Conservation (phyloP, 2,797 vertebrate species). For the Hirundo rustica region DNA sequence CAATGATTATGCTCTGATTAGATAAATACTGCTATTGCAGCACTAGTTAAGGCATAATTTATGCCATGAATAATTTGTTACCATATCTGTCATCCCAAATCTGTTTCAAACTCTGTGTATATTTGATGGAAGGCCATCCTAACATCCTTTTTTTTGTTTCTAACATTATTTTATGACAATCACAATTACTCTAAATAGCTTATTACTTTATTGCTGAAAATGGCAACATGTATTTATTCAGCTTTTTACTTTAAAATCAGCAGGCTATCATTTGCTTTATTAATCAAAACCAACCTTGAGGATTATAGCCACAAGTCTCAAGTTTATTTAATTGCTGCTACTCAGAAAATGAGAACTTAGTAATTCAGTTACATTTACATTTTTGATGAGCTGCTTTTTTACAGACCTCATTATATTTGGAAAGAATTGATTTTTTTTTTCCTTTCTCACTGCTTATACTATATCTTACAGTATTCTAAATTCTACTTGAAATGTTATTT, state of each 20-base stretch:
- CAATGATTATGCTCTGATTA: slow-evolving; percentile 68
- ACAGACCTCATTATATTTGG: slow-evolving; percentile 17
- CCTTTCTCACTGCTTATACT: neutral
- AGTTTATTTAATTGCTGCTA: slow-evolving; percentile 71
- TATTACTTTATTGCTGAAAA: slow-evolving; percentile 75
- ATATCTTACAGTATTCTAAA: neutral
- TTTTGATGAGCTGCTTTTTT: slow-evolving; percentile 60
- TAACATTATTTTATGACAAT: slow-evolving; percentile 69
- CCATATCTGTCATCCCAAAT: slow-evolving; percentile 28
- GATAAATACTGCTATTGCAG: slow-evolving; percentile 57
- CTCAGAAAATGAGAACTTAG: slow-evolving; percentile 59
- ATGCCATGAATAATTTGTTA: slow-evolving; percentile 68
- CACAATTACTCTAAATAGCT: slow-evolving; percentile 65
- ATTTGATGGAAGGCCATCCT: slow-evolving; percentile 47
- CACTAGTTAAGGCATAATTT: slow-evolving; percentile 58
- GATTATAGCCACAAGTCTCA: slow-evolving; percentile 64
- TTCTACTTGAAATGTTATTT: neutral
- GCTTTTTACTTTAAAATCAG: slow-evolving; percentile 74
- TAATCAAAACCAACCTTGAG: slow-evolving; percentile 72
- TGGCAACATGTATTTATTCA: slow-evolving; percentile 63
- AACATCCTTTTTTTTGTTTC: slow-evolving; percentile 57
- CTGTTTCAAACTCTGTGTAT: slow-evolving; percentile 44
- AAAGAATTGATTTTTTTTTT: neutral
- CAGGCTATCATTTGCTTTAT: slow-evolving; percentile 69
- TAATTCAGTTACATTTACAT: slow-evolving; percentile 47